Percentiles rank a stretch among this genome's conserved stretches.
Evolutionary conservation across 2,113 vertebrate genomes (phyloP).

Genomic region (Meleagris gallopavo): DNA sequence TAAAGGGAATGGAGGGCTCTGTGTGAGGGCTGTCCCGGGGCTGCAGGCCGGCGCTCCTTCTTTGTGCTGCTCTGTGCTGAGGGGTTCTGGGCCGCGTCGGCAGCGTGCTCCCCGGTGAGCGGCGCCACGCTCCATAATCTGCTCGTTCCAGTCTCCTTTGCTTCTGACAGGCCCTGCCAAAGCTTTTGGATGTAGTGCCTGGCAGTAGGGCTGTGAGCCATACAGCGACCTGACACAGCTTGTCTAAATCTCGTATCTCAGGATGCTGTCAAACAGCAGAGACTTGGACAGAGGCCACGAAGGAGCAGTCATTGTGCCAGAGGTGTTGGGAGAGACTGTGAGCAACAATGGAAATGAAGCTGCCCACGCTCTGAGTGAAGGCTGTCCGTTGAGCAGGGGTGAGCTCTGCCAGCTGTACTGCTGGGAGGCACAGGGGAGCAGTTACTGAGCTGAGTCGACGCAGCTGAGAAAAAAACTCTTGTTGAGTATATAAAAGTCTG

Average conservation of each 20-base stretch:
- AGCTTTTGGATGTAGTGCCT: accelerated
- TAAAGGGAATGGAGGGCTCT: neutral
- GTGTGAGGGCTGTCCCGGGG: too few relatives aligned
- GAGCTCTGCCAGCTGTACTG: neutral
- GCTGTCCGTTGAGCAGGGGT: neutral
- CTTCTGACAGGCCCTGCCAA: neutral
- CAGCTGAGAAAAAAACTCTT: neutral
- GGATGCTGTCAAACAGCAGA: neutral
- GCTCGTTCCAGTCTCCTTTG: neutral
- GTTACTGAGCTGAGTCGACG: neutral
- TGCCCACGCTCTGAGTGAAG: neutral
- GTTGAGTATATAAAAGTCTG: neutral
- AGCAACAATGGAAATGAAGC: accelerated
- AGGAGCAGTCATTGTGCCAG: neutral
- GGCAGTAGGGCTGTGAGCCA: neutral
- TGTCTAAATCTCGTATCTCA: neutral
- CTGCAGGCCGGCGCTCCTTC: too few relatives aligned
- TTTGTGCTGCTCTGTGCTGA: neutral
- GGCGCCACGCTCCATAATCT: neutral
- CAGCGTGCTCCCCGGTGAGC: neutral
- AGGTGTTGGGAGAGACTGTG: neutral
- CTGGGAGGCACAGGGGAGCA: neutral
- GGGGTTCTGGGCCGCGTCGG: too few relatives aligned
- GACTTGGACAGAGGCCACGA: neutral
- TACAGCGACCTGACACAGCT: neutral